Evolutionary conservation across 2,888 invertebrate genomes (phyloP), one percentile per base, ranked within the genome.

Genomic region (Leucania comma): DNA sequence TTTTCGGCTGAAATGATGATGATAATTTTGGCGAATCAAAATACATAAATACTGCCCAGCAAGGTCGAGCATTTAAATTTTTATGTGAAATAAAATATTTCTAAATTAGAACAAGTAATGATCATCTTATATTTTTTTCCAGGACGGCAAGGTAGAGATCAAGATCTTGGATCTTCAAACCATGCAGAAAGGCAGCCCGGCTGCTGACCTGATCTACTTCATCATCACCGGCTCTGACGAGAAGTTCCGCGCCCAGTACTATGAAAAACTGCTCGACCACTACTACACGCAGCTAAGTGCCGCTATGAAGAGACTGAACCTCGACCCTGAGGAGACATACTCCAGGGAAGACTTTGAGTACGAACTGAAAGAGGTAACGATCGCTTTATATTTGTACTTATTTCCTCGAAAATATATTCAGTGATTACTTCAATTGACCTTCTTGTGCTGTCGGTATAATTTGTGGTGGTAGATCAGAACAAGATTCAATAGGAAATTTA

Each of bases 81-180:
- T 46, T 20, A 46, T 20, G 20, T 20, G 6, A 46, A 46, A 5
- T 20, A 46, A 48, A n/a, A n/a, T n/a, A n/a, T 48, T 20, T n/a
- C n/a, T 48, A 48, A 42, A 42, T 42, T 38, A 38, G 14, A 14
- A 42, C 14, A 17, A 42, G 1, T 42, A 17, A 5, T 42, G 17
- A 17, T 42, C 17, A n/a, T n/a, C 46, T n/a, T 48, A n/a, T 2
- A 6, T 48, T 8, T 48, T n/a, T 48, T 46, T 53, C 17, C 29
- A 68, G 64, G 46, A 72, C 5, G 89, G 88, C 3, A 72, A 66
- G 0, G 51, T 91, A 1, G 76, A 90, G 6, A 75, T 90, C 22
- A 85, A 90, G 9, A 78, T 90, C 0, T 86, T 94, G 20, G 94
- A 94, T 80, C 91, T 90, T 59, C 94, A 94, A 79, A 90, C 91